phyloP scores from a whole-genome alignment of 2,797 vertebrate species.

The Astyanax mexicanus region DNA sequence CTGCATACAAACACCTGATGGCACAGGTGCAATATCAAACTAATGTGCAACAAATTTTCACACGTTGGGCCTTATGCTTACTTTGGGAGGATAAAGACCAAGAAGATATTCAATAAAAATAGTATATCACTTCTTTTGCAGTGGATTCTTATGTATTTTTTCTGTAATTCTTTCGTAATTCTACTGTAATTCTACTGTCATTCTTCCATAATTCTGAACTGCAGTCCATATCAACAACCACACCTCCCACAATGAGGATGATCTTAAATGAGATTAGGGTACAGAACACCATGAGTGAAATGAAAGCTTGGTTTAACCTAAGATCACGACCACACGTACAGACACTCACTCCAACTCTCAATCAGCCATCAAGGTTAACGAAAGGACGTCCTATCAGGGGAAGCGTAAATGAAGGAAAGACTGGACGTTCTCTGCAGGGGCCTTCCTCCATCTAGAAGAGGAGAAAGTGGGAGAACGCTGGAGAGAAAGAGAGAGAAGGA shows the following conservation, averaged over 20 bases:
- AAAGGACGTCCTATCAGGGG: neutral
- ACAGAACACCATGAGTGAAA: neutral
- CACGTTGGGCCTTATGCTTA: too few relatives aligned
- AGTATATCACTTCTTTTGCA: too few relatives aligned
- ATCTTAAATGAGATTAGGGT: neutral
- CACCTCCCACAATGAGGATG: neutral
- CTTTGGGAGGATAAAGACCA: too few relatives aligned
- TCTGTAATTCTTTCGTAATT: too few relatives aligned
- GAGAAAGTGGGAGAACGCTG: conserved; percentile 35
- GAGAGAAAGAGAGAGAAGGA: conserved; percentile 55
- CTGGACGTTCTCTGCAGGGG: conserved; percentile 7
- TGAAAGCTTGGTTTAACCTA: neutral
- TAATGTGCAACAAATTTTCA: too few relatives aligned
- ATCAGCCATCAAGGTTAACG: conserved; percentile 1
- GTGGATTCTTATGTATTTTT: too few relatives aligned
- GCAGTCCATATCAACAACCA: neutral
- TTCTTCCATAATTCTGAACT: neutral
- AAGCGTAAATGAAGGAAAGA: neutral
- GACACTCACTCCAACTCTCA: neutral
- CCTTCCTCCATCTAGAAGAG: conserved; percentile 36
- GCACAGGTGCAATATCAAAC: too few relatives aligned
- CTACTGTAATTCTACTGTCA: too few relatives aligned
- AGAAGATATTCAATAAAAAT: too few relatives aligned
- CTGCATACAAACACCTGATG: too few relatives aligned
- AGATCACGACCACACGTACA: neutral